Base-by-base conservation (phyloP, 1,140 invertebrate genomes). In the Leptopilina boulardi region DNA sequence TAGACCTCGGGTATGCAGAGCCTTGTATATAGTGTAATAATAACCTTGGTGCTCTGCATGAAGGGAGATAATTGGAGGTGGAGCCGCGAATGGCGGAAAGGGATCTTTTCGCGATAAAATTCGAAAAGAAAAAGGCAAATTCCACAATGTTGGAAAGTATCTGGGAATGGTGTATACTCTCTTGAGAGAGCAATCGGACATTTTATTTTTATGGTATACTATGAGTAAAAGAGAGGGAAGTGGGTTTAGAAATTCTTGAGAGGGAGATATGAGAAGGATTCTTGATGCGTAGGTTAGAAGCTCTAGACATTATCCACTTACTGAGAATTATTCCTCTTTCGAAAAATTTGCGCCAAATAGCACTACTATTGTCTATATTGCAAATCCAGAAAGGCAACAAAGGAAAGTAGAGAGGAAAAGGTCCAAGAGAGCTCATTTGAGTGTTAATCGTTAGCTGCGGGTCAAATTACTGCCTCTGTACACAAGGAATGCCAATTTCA, bases 251-350 rank as follows among this genome's bases (percentile, higher is more conserved):
- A n/a, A 74, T 18, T 77, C 79, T 38, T 70, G 75, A 71, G 77
- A 34, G 1, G 42, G 70, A 42, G 66, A 70, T 19, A 76, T 54
- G 19, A 51, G 38, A 42, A 44, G 54, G 70, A 82, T 84, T 71
- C 74, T 54, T 71, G 75, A 72, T 86, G 86, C 83, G 86, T 88
- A 87, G 82, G 79, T 85, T 85, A 86, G 85, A 82, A 86, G 86
- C 84, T 78, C 42, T 70, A 82, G 82, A 82, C 84, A 88, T 89
- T 89, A 89, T 89, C 87, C 87, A 89, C 87, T 89, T 89, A 89
- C 82, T 84, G 86, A 82, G 83, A 88, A 88, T 88, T 88, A 89
- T 89, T 83, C 84, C 84, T 75, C 77, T 80, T 77, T 66, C 81
- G 84, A 85, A 85, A 84, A 87, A 84, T 85, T 75, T 73, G n/a